Evolutionary conservation across 2,888 invertebrate species (phyloP).

Genomic region (Acrocera orbiculus): DNA sequence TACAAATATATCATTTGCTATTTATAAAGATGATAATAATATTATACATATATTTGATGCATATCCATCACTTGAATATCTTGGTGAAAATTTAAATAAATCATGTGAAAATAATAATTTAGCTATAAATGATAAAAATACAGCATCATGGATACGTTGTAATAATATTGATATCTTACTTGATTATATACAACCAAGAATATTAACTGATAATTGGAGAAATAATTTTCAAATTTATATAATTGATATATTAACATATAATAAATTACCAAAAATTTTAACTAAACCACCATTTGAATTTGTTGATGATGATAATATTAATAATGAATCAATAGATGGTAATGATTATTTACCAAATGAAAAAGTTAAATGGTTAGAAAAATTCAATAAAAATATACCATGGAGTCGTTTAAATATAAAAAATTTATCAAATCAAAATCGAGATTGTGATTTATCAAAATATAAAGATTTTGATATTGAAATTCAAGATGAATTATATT

Average conservation of each 20-base stretch:
- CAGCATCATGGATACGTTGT: conserved; percentile 28
- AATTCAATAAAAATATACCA: conserved; percentile 21
- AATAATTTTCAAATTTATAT: conserved; percentile 19
- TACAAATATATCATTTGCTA: conserved; percentile 36
- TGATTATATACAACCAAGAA: conserved; percentile 20
- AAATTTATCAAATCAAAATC: not conserved
- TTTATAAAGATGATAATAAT: conserved; percentile 40
- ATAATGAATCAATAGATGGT: conserved; percentile 2
- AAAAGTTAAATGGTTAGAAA: conserved; percentile 23
- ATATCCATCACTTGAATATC: conserved; percentile 31
- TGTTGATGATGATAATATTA: conserved; percentile 4
- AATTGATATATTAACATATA: conserved; percentile 22
- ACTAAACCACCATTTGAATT: too few species aligned
- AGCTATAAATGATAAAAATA: conserved; percentile 19
- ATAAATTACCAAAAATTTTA: conserved; percentile 22
- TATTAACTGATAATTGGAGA: conserved; percentile 18
- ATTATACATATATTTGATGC: conserved; percentile 46
- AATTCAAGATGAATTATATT: conserved; percentile 46
- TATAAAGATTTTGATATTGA: conserved; percentile 54
- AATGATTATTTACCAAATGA: conserved; percentile 23
- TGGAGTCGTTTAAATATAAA: conserved; percentile 20
- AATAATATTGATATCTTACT: conserved; percentile 19
- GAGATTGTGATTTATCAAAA: conserved; percentile 9
- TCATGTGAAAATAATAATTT: not conserved
- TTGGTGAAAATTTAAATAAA: conserved; percentile 11